phyloP scores from a whole-genome alignment of 2,888 invertebrate species.

The Archaeoteleia sp. region DNA sequence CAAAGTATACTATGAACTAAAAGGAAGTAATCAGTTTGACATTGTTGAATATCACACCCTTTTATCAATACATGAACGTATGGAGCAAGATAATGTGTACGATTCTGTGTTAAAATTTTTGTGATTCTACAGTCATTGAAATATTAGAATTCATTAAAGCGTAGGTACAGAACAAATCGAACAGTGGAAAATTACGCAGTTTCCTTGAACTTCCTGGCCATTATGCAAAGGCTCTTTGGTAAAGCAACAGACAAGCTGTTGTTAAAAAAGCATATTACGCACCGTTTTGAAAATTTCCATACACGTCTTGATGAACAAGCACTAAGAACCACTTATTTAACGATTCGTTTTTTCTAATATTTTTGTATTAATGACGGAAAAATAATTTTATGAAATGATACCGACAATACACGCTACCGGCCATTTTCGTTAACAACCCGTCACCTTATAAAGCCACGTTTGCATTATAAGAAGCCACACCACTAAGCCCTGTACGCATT shows the following conservation, averaged over 20 bases:
- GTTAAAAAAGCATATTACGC: slow-evolving; percentile 18
- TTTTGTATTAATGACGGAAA: slow-evolving; percentile 29
- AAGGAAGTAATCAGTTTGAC: slow-evolving; percentile 4
- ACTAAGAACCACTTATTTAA: slow-evolving; percentile 17
- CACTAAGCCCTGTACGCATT: slow-evolving; percentile 31
- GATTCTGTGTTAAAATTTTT: too few species aligned
- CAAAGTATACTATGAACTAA: too few species aligned
- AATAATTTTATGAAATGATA: slow-evolving; percentile 54
- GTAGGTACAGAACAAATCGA: not conserved
- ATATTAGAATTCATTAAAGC: not conserved
- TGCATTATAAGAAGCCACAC: slow-evolving; percentile 33
- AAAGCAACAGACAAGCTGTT: slow-evolving; percentile 6
- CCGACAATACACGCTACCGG: slow-evolving; percentile 67
- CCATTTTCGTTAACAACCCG: slow-evolving; percentile 65
- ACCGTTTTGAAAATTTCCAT: slow-evolving; percentile 47
- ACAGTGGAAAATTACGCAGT: not conserved
- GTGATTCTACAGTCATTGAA: not conserved
- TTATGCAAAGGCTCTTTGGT: slow-evolving; percentile 31
- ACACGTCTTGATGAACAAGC: slow-evolving; percentile 7
- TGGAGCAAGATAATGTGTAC: too few species aligned
- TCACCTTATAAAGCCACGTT: slow-evolving; percentile 39
- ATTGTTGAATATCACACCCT: slow-evolving; percentile 31
- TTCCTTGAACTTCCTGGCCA: slow-evolving; percentile 23
- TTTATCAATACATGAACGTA: too few species aligned
- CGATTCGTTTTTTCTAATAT: slow-evolving; percentile 20